Evolutionary conservation across 2,797 vertebrate species (phyloP), one percentile per base, ranked within the genome.

Genomic region (Cirrhinus mrigala): DNA sequence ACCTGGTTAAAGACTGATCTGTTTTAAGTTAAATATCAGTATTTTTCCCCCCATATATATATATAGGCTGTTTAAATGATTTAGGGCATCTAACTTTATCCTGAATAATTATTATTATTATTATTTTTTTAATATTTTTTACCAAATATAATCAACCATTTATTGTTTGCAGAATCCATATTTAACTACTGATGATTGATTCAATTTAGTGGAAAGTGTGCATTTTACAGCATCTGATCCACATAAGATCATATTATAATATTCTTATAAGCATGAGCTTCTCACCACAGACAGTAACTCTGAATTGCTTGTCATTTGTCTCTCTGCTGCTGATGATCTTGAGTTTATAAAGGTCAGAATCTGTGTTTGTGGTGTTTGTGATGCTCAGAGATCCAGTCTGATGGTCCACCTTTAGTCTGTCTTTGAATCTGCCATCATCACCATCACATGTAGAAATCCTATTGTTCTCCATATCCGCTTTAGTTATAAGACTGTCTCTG

Each of bases 301-400:
- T 71, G 69, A 71, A 71, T 24, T 1, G 40, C 69, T 71, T 46
- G 22, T 46, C 15, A 24, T 24, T 46, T 40, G 40, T 71, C 69
- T 71, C 69, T 1, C 40, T 46, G 68, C 68, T 70, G 68, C 18
- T 70, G 11, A 46, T 70, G 22, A 70, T 46, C 20, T 70, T 70
- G 40, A 70, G 68, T 70, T 46, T 46, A 24, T 70, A 70, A 14
- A 70, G 40, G 46, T 37, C 68, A 70, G 5, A 70, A 5, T 70
- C 37, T 6, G 22, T 48, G 69, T 7, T 24, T 24, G 40, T 48
- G 22, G n/a, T 46, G 69, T 71, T 71, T 14, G 11, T 24, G 69
- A 71, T 71, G 40, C 40, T 48, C 40, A 71, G 69, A 71, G 69
- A 46, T 71, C 40, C 69, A 48, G 69, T 71, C 22, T 71, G 69